Conservation (phyloP, 2,797 vertebrate genomes). For the Macropus fuliginosus region DNA sequence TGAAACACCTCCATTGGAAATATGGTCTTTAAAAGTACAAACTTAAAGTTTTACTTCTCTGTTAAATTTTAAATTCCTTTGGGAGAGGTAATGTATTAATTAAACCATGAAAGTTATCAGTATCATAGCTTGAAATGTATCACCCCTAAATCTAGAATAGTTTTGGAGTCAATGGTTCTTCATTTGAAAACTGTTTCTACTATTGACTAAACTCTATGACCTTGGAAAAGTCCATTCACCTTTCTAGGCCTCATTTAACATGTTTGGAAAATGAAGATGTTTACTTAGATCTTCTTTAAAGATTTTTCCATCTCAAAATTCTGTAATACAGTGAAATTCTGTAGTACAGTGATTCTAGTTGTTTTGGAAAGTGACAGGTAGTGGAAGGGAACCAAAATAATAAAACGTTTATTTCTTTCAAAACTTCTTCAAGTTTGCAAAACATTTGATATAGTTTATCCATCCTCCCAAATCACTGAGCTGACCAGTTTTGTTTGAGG, state of each 20-base stretch:
- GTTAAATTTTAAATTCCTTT: not conserved
- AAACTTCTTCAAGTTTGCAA: not conserved
- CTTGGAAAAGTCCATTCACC: not conserved
- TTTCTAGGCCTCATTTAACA: not conserved
- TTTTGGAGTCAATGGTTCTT: not conserved
- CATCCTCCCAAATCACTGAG: not conserved
- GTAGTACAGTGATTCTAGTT: not conserved
- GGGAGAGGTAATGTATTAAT: not conserved
- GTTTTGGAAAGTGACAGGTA: not conserved
- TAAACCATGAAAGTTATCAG: not conserved
- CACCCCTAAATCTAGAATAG: not conserved
- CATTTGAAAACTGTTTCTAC: not conserved
- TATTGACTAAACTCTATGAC: not conserved
- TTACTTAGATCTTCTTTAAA: not conserved
- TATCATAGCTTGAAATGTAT: not conserved
- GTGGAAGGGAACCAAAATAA: not conserved
- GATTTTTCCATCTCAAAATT: not conserved
- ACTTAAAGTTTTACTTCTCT: constrained; percentile 58
- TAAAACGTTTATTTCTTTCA: not conserved
- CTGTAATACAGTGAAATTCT: not conserved
- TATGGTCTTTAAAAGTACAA: constrained; percentile 50
- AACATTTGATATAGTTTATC: not conserved
- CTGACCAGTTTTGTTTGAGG: not conserved
- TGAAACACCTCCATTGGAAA: not conserved
- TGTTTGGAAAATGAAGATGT: not conserved